These are phyloP conservation scores for Drosophila parthenogenetica DNA, from an alignment of 2,888 invertebrate species.

Conservation along the genomic window DNA sequence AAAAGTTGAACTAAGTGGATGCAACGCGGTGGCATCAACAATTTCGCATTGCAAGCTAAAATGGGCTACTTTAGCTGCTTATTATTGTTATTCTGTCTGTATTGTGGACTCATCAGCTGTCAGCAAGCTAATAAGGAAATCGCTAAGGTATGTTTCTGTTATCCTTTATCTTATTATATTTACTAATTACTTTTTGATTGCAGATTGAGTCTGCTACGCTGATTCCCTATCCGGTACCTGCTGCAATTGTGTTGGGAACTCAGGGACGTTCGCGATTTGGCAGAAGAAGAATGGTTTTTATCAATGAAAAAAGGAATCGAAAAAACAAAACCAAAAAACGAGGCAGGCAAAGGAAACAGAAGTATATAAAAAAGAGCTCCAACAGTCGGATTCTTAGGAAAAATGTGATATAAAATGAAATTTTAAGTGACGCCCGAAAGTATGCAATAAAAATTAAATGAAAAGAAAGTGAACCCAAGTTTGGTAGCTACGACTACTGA, in stretches of 20 bases:
- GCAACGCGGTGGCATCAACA: constrained; percentile 3
- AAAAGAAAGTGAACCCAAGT: neutral
- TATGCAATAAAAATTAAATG: constrained; percentile 38
- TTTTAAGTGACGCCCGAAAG: constrained; percentile 38
- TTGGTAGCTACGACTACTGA: neutral
- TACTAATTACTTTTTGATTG: neutral
- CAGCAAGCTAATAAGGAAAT: neutral
- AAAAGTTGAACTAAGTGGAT: constrained; percentile 21
- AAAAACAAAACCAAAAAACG: neutral
- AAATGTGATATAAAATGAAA: neutral
- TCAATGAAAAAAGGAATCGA: neutral
- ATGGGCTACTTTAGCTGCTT: constrained; percentile 33
- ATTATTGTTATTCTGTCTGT: constrained; percentile 1
- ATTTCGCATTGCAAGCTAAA: too few species aligned
- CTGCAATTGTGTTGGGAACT: constrained; percentile 26
- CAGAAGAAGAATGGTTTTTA: neutral
- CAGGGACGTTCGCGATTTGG: neutral
- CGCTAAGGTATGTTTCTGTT: constrained; percentile 10
- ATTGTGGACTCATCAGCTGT: neutral
- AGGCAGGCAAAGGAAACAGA: neutral
- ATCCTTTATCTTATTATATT: too few species aligned
- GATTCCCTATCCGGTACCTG: neutral
- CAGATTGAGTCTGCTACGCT: neutral
- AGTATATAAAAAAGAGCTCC: neutral
- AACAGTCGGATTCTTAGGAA: neutral